Evolutionary conservation across 1,140 invertebrate genomes (phyloP).

Genomic region (Ips typographus): DNA sequence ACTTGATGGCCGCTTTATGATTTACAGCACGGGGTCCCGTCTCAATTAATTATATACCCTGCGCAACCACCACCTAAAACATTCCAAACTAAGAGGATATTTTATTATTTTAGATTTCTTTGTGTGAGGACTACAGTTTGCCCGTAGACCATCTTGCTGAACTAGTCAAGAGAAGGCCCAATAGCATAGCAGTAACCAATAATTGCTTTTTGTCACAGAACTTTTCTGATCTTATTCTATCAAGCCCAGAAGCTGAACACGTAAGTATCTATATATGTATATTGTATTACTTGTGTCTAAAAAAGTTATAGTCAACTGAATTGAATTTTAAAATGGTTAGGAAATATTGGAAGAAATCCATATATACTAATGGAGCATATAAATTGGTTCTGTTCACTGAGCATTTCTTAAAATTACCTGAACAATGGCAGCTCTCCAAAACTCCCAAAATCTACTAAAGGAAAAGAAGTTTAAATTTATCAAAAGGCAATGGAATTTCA

Average conservation of each 20-base stretch:
- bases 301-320: too few relatives aligned
- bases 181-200: slow-evolving; percentile 58
- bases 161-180: slow-evolving; percentile 66
- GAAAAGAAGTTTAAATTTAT: slow-evolving; percentile 7
- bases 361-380: too few relatives aligned
- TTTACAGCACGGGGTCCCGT: neutral
- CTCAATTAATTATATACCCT: neutral
- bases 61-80: neutral
- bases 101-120: slow-evolving; percentile 64
- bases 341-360: too few relatives aligned
- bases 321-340: too few relatives aligned
- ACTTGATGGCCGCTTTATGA: neutral
- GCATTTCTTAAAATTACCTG: neutral
- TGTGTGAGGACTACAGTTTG: slow-evolving; percentile 78
- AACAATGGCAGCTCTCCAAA: slow-evolving; percentile 5
- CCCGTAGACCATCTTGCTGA: slow-evolving; percentile 77
- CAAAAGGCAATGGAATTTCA: neutral
- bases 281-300: neutral
- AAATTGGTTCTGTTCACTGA: neutral
- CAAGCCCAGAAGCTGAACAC: slow-evolving; percentile 64
- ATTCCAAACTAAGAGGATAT: neutral
- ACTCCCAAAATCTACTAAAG: neutral
- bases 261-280: slow-evolving; percentile 51
- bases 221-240: slow-evolving; percentile 58
- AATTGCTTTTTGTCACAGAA: slow-evolving; percentile 43